Percentiles rank a stretch among this genome's conserved stretches.
Conservation (phyloP, 2,113 vertebrate genomes). For the Antechinus stuartii region DNA sequence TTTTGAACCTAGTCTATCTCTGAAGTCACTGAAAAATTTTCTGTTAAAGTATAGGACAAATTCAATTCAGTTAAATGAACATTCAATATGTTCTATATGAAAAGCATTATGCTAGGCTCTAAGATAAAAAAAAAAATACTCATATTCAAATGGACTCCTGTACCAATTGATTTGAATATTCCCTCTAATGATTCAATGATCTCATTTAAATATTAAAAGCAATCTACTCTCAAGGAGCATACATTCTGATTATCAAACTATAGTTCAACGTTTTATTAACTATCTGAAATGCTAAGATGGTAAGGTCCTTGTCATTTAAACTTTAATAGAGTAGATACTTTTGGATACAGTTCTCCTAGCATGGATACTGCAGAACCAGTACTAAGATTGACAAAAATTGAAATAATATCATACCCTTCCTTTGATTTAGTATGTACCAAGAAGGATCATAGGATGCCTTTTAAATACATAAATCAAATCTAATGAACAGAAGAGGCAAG, state of each 20-base stretch:
- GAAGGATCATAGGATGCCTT: neutral
- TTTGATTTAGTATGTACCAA: neutral
- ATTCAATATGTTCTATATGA: neutral
- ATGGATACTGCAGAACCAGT: neutral
- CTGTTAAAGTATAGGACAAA: neutral
- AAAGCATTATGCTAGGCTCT: neutral
- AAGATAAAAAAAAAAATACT: neutral
- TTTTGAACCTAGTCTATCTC: neutral
- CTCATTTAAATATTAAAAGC: neutral
- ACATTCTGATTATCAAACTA: neutral
- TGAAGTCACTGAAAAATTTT: neutral
- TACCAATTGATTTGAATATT: neutral
- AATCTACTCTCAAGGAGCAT: neutral
- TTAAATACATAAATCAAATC: neutral
- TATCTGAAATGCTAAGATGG: neutral
- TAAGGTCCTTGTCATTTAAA: neutral
- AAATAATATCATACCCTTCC: neutral
- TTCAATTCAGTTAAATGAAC: neutral
- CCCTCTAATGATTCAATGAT: neutral
- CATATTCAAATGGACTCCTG: neutral
- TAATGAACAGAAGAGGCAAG: neutral
- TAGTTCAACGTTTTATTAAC: neutral
- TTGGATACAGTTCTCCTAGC: neutral
- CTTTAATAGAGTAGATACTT: neutral
- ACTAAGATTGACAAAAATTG: neutral